Conservation (phyloP, 2,888 invertebrate species). For the Drosophila multiciliata region DNA sequence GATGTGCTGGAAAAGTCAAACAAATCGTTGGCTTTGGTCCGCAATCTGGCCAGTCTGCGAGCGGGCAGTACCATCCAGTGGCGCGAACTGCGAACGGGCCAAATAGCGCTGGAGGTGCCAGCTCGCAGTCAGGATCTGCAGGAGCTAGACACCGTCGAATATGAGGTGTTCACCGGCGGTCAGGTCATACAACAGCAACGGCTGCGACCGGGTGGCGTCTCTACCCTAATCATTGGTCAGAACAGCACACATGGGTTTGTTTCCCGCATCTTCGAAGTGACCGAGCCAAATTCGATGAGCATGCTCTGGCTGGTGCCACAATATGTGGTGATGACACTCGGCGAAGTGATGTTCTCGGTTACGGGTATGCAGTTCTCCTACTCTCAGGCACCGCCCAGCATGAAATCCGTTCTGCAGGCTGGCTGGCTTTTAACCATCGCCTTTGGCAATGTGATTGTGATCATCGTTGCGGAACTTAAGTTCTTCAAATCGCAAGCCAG, state of each 20-base stretch:
- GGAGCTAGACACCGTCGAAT: slow-evolving; percentile 67
- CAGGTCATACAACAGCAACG: slow-evolving; percentile 30
- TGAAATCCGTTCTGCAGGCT: slow-evolving; percentile 97
- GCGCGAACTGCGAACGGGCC: slow-evolving; percentile 49
- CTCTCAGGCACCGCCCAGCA: slow-evolving; percentile 89
- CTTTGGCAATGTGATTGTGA: slow-evolving; percentile 96
- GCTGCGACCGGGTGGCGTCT: slow-evolving; percentile 82
- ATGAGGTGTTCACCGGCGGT: slow-evolving; percentile 59
- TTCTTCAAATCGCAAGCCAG: slow-evolving; percentile 91
- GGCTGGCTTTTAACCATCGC: slow-evolving; percentile 96
- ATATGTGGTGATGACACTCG: slow-evolving; percentile 88
- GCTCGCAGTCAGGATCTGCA: slow-evolving; percentile 61
- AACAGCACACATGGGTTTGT: slow-evolving; percentile 20
- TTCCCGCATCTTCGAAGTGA: slow-evolving; percentile 62
- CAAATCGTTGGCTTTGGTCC: slow-evolving; percentile 71
- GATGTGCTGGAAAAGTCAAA: slow-evolving; percentile 80
- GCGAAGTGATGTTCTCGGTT: slow-evolving; percentile 88
- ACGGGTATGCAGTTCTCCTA: slow-evolving; percentile 90
- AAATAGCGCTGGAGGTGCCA: slow-evolving; percentile 41
- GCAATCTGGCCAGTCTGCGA: slow-evolving; percentile 73
- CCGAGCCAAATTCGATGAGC: slow-evolving; percentile 85
- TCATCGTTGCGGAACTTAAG: slow-evolving; percentile 92
- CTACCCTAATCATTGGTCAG: slow-evolving; percentile 74
- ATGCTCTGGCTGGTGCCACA: slow-evolving; percentile 89
- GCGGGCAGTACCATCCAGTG: slow-evolving; percentile 62